Percentiles rank a stretch among this genome's conserved stretches.
Conservation (phyloP, 1,140 invertebrate genomes). For the Carposina sasakii region DNA sequence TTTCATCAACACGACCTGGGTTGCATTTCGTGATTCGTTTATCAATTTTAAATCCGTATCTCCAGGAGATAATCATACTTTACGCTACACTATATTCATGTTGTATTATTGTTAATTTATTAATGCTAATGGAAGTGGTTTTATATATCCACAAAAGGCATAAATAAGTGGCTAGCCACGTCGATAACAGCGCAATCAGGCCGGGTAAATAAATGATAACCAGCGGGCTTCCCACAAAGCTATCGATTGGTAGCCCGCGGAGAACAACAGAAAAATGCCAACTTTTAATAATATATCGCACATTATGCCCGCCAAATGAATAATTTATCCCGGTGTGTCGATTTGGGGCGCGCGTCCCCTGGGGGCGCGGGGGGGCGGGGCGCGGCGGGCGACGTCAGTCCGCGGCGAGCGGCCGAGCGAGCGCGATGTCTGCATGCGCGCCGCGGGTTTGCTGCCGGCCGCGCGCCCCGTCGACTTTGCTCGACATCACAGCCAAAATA, state of each 20-base stretch:
- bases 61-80: no score
- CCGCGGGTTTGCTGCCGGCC: conserved; percentile 66
- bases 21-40: no score
- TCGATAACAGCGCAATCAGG: conserved; percentile 17
- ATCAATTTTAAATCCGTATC: no score
- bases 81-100: no score
- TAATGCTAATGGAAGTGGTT: no score
- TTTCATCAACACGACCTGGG: no score
- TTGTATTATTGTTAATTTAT: no score
- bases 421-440: conserved; percentile 66
- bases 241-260: conserved; percentile 33
- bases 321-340: conserved; percentile 67
- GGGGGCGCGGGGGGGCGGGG: conserved; percentile 19
- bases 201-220: conserved; percentile 27
- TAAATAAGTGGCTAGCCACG: no score
- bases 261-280: conserved; percentile 57
- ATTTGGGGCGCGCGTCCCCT: conserved; percentile 57
- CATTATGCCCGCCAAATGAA: conserved; percentile 69
- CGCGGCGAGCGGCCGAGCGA: conserved; percentile 61
- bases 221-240: conserved; percentile 15
- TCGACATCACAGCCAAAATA: conserved; percentile 87
- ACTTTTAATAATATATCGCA: conserved; percentile 71
- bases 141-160: no score
- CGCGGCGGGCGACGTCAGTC: conserved; percentile 42
- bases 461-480: conserved; percentile 77